Conservation (phyloP, 2,888 invertebrate genomes). For the Epinotia nisella region DNA sequence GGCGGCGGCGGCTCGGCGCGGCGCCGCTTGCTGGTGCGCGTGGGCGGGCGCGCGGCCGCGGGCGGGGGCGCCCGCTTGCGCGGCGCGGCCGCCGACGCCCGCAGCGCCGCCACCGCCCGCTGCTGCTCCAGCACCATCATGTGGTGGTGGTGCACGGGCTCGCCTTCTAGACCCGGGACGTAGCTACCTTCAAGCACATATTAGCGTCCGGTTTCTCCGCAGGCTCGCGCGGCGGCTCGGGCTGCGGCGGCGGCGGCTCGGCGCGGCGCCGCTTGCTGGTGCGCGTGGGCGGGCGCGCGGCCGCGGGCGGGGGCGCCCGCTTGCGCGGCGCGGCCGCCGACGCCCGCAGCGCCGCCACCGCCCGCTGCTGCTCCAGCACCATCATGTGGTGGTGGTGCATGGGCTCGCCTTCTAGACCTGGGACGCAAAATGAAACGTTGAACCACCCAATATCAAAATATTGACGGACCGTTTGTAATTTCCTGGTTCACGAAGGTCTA, state of each 20-base stretch:
- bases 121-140: conserved; percentile 84
- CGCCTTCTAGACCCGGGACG: conserved; percentile 74
- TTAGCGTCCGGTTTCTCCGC: conserved; percentile 93
- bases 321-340: conserved; percentile 60
- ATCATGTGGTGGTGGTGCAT: conserved; percentile 86
- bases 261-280: conserved; percentile 61
- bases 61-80: conserved; percentile 66
- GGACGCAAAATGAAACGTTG: not conserved
- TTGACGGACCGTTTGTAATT: too few relatives aligned
- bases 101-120: conserved; percentile 79
- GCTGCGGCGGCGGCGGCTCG: conserved; percentile 76
- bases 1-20: conserved; percentile 74
- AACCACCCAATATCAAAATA: too few relatives aligned
- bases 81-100: conserved; percentile 55
- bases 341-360: conserved; percentile 72
- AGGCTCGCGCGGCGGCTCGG: conserved; percentile 87
- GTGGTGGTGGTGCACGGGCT: conserved; percentile 85
- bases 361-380: conserved; percentile 84
- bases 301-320: conserved; percentile 64
- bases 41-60: conserved; percentile 75
- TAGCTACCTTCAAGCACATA: conserved; percentile 90
- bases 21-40: conserved; percentile 60
- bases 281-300: conserved; percentile 73
- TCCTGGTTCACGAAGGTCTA: too few relatives aligned
- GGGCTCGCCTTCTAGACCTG: conserved; percentile 80